Percentiles rank a stretch among this genome's conserved stretches.
phyloP scores from a whole-genome alignment of 2,888 invertebrate species.

The Pterostichus madidus region DNA sequence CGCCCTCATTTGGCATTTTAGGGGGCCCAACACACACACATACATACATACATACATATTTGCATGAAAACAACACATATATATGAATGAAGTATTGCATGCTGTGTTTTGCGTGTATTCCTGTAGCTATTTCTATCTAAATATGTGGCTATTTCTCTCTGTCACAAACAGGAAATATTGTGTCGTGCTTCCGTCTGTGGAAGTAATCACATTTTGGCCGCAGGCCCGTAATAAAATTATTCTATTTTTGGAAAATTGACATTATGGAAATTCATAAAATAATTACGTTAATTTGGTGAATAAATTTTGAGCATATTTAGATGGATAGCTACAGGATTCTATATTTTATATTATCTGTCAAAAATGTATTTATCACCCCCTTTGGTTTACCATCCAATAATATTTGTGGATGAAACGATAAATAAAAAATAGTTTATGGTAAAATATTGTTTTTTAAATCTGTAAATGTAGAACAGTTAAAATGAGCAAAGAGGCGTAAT shows the following conservation, averaged over 20 bases:
- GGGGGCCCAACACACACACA: slow-evolving; percentile 11
- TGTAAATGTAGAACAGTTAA: too few relatives aligned
- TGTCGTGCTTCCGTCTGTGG: slow-evolving; percentile 16
- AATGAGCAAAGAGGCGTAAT: background rate
- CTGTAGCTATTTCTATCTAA: slow-evolving; percentile 51
- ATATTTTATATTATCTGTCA: slow-evolving; percentile 1
- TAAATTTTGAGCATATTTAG: slow-evolving; percentile 10
- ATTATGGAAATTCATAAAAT: background rate
- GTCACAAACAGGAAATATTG: slow-evolving; percentile 46
- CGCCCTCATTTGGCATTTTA: background rate
- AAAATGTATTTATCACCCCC: slow-evolving; percentile 26
- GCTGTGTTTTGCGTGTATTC: slow-evolving; percentile 21
- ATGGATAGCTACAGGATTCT: slow-evolving; percentile 8
- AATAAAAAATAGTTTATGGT: too few relatives aligned
- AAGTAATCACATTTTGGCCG: slow-evolving; percentile 23
- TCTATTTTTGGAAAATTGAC: background rate
- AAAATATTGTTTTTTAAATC: too few relatives aligned
- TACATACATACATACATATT: background rate
- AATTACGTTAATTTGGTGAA: too few relatives aligned
- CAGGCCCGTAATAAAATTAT: slow-evolving; percentile 9
- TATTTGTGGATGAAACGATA: too few relatives aligned
- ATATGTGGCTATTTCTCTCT: slow-evolving; percentile 39
- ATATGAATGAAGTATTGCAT: slow-evolving; percentile 54
- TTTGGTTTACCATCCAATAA: too few relatives aligned
- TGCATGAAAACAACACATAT: slow-evolving; percentile 32